phyloP scores from a whole-genome alignment of 2,888 invertebrate genomes.

The Lycaena phlaeas region DNA sequence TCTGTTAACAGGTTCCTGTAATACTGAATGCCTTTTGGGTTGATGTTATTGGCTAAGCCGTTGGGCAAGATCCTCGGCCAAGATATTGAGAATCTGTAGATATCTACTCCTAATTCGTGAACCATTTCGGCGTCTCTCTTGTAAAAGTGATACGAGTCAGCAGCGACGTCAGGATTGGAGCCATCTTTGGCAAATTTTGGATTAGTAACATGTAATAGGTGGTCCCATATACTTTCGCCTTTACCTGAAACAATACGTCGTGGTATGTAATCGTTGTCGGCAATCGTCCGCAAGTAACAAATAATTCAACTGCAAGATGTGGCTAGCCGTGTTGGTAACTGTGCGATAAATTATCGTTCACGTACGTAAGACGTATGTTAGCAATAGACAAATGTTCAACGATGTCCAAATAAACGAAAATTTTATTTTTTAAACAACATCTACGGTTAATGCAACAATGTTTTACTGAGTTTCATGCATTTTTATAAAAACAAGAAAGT shows the following conservation, averaged over 20 bases:
- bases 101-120: constrained; percentile 74
- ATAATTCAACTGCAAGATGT: no score
- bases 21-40: constrained; percentile 80
- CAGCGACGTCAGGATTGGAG: constrained; percentile 77
- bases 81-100: constrained; percentile 82
- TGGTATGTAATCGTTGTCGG: no score
- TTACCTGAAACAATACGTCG: constrained; percentile 74
- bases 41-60: constrained; percentile 77
- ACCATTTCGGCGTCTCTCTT: constrained; percentile 76
- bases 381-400: no score
- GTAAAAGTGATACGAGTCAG: constrained; percentile 79
- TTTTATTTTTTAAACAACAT: no score
- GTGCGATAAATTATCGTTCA: no score
- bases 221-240: constrained; percentile 76
- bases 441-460: no score
- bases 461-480: no score
- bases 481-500: no score
- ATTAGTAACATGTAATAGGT: constrained; percentile 53
- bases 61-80: constrained; percentile 84
- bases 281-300: no score
- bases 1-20: constrained; percentile 84
- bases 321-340: no score
- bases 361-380: no score
- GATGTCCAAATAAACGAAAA: no score
- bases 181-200: constrained; percentile 67